phyloP scores from a whole-genome alignment of 2,888 invertebrate species.

The Leptinotarsa haldemani region DNA sequence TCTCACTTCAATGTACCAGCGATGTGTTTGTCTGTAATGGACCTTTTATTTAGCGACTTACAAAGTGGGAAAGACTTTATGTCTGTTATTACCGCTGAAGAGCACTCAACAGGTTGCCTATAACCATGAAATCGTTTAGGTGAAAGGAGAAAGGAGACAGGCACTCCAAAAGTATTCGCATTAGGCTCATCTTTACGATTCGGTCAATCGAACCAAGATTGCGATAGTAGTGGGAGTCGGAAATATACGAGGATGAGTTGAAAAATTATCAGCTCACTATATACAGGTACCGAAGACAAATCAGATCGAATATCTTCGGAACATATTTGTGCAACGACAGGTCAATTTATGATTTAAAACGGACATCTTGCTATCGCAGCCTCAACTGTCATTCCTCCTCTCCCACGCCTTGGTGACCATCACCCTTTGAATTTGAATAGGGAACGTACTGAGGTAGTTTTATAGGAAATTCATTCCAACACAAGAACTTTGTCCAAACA shows the following conservation, averaged over 20 bases:
- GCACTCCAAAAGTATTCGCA: neutral
- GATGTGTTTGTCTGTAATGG: constrained; percentile 13
- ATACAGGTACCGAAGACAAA: neutral
- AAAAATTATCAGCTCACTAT: neutral
- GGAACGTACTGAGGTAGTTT: no score
- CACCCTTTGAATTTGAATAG: no score
- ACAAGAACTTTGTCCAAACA: no score
- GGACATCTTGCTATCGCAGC: no score
- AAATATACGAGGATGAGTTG: no score
- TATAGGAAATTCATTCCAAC: no score
- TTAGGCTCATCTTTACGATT: constrained; percentile 4
- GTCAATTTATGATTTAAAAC: no score
- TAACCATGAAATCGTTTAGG: constrained; percentile 19
- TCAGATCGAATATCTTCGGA: no score
- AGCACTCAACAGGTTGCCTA: constrained; percentile 18
- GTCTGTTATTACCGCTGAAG: constrained; percentile 16
- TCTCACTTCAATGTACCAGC: neutral
- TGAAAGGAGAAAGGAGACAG: neutral
- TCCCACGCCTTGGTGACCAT: no score
- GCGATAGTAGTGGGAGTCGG: neutral
- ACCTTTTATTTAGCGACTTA: constrained; percentile 11
- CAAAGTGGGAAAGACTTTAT: constrained; percentile 15
- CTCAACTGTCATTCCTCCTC: no score
- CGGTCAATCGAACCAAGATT: constrained; percentile 11
- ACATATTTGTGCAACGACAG: no score